These are phyloP conservation scores for Cephus runcator DNA, from an alignment of 2,888 invertebrate species.

Conservation along the genomic window DNA sequence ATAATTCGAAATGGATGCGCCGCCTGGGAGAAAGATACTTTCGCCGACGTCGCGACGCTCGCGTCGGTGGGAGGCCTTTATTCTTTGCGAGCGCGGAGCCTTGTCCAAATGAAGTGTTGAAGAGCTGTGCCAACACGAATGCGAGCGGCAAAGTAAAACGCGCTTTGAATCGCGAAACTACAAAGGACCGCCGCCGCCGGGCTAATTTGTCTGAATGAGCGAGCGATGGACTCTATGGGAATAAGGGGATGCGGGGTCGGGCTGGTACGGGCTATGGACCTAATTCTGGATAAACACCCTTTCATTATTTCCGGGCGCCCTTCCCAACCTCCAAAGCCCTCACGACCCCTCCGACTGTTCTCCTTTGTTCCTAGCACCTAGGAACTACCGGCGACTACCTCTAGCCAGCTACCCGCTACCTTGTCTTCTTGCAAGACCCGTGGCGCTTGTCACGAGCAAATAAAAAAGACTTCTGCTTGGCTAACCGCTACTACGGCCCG, in stretches of 20 bases:
- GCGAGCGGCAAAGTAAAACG: constrained; percentile 53
- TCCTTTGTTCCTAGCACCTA: constrained; percentile 21
- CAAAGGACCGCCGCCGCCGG: constrained; percentile 61
- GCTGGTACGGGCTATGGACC: constrained; percentile 28
- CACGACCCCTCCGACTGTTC: constrained; percentile 14
- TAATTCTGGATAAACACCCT: constrained; percentile 63
- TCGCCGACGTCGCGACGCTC: background rate
- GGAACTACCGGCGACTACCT: no score
- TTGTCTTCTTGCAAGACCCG: background rate
- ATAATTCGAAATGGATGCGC: background rate
- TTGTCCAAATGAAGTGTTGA: constrained; percentile 62
- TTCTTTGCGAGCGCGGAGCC: constrained; percentile 33
- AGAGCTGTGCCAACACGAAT: constrained; percentile 62
- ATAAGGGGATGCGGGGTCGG: background rate
- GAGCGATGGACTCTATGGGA: constrained; percentile 53
- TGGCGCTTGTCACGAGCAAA: background rate
- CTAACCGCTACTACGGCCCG: no score
- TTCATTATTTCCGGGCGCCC: constrained; percentile 57
- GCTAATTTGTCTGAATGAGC: constrained; percentile 64
- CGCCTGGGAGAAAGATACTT: no score
- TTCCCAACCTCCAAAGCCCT: constrained; percentile 17
- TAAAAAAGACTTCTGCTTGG: background rate
- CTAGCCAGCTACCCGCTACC: no score
- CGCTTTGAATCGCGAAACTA: constrained; percentile 61
- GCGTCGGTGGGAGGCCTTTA: constrained; percentile 28